Evolutionary conservation across 2,888 invertebrate genomes (phyloP), one percentile per base, ranked within the genome.

Genomic region (Lepas anatifera): DNA sequence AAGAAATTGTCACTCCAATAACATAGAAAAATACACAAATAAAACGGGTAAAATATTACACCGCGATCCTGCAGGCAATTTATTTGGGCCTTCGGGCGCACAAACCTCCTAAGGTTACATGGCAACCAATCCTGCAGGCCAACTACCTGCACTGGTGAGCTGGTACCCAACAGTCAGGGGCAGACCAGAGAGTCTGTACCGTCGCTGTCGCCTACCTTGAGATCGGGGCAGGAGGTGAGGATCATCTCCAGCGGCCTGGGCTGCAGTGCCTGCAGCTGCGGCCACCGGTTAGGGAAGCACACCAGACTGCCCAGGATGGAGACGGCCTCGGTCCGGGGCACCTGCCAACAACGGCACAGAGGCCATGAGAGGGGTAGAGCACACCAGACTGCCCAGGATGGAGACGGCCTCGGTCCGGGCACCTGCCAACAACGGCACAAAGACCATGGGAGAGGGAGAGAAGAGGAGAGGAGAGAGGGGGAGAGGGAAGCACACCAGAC

Each of bases 401-500:
- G 93, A 89, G 35, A 95, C 88, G 0, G 95, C 95, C 77, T 96
- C 96, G 16, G 90, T 89, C 71, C 95, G 85, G 96, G 96, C 72
- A 89, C 88, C 86, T 87, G 81, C 4, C 74, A 77, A 13, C 29
- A 41, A 27, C 50, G 27, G 25, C n/a, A n/a, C n/a, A n/a, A n/a
- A n/a, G n/a, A n/a, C n/a, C n/a, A n/a, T n/a, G n/a, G n/a, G n/a
- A n/a, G n/a, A n/a, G n/a, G n/a, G n/a, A n/a, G n/a, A n/a, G n/a
- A n/a, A n/a, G n/a, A n/a, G n/a, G n/a, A n/a, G n/a, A n/a, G n/a
- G n/a, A n/a, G n/a, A n/a, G n/a, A n/a, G n/a, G n/a, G n/a, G n/a
- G n/a, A n/a, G n/a, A n/a, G 94, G 92, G 74, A 93, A 85, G 74
- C 92, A 89, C 58, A 96, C 81, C 70, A 97, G 81, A 1, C 92